Conservation (phyloP, 1,140 invertebrate genomes). For the Dendroctonus valens region DNA sequence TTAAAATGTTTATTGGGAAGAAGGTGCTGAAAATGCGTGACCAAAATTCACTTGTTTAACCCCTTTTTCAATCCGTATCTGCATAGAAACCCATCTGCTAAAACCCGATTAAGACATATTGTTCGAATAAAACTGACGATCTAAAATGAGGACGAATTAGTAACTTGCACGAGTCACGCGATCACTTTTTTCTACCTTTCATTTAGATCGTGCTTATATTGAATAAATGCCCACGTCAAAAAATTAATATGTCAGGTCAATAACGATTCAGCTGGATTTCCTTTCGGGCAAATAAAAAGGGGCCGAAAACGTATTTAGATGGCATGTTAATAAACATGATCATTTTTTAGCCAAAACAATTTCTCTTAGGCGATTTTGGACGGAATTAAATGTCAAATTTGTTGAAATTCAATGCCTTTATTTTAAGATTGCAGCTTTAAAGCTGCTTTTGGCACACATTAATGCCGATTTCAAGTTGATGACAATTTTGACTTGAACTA, state of each 20-base stretch:
- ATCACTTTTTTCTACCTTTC: constrained; percentile 26
- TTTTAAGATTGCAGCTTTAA: too few relatives aligned
- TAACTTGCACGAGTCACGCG: constrained; percentile 34
- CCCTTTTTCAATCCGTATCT: background rate
- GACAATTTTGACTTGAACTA: too few relatives aligned
- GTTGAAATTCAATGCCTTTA: too few relatives aligned
- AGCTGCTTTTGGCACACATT: too few relatives aligned
- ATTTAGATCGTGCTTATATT: constrained; percentile 30
- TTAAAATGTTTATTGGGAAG: too few relatives aligned
- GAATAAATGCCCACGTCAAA: constrained; percentile 35
- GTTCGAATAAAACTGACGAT: constrained; percentile 35
- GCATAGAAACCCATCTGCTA: constrained; percentile 11
- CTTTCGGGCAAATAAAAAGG: constrained; percentile 23
- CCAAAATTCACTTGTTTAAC: background rate
- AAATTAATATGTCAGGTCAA: constrained; percentile 34
- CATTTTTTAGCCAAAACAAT: background rate
- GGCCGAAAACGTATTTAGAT: constrained; percentile 9
- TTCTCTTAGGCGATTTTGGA: too few relatives aligned
- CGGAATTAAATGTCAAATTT: too few relatives aligned
- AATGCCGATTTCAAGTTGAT: too few relatives aligned
- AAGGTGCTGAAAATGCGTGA: too few relatives aligned
- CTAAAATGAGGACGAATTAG: constrained; percentile 35
- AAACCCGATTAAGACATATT: constrained; percentile 36
- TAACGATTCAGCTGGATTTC: constrained; percentile 26
- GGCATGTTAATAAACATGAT: constrained; percentile 12